phyloP scores from a whole-genome alignment of 2,113 vertebrate species.

The Silurus asotus region DNA sequence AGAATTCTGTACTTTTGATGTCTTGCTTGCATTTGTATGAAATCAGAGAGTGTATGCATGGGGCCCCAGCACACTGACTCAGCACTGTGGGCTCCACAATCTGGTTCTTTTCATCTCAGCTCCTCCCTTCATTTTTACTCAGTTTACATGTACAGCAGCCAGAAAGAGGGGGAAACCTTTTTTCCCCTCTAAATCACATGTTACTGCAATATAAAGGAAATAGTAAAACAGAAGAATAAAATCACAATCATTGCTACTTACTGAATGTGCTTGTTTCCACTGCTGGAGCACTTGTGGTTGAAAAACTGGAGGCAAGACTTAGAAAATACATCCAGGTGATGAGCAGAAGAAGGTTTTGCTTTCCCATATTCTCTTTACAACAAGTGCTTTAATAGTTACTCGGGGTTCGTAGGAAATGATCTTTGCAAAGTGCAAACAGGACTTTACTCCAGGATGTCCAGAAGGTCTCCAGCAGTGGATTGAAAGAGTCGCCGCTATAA shows the following conservation, averaged over 20 bases:
- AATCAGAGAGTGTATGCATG: neutral
- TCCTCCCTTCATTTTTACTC: neutral
- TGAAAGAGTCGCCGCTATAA: constrained; percentile 61
- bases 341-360: constrained; percentile 59
- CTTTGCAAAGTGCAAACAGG: neutral
- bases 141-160: neutral
- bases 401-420: neutral
- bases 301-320: constrained; percentile 62
- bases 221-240: neutral
- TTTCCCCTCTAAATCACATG: neutral
- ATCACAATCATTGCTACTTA: constrained; percentile 56
- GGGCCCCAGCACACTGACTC: neutral
- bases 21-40: neutral
- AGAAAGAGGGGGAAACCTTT: neutral
- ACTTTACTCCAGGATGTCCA: neutral
- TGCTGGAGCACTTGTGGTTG: constrained; percentile 48
- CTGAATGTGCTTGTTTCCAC: constrained; percentile 58
- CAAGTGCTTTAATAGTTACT: neutral
- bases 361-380: constrained; percentile 67
- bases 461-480: constrained; percentile 29
- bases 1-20: neutral
- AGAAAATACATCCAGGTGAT: constrained; percentile 71
- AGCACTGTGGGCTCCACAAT: neutral
- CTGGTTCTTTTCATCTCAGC: neutral
- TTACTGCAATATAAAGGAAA: neutral